These are phyloP conservation scores for Oxyruncus cristatus DNA, from an alignment of 2,113 vertebrate species.

Conservation along the genomic window DNA sequence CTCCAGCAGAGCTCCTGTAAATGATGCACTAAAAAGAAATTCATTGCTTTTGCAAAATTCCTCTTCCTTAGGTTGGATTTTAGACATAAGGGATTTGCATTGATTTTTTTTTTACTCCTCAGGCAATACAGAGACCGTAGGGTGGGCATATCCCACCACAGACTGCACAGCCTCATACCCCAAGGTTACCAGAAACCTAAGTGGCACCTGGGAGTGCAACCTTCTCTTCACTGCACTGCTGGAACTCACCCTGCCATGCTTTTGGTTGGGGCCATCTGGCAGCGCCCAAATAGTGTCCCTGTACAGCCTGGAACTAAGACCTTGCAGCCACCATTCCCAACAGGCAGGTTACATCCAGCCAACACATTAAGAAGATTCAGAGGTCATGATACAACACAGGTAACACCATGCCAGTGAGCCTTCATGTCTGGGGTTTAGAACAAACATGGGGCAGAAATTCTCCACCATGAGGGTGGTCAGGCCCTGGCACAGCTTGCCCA, in stretches of 20 bases:
- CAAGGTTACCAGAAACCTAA: background rate
- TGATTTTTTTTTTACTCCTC: background rate
- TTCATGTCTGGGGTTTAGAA: background rate
- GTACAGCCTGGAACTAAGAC: background rate
- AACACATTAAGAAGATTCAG: background rate
- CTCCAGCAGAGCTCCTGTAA: background rate
- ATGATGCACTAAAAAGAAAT: background rate
- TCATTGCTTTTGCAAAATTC: background rate
- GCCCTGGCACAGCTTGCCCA: rapidly evolving
- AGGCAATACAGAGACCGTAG: background rate
- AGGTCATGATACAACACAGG: background rate
- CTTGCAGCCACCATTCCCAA: background rate
- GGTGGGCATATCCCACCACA: too few relatives aligned
- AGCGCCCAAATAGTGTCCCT: background rate
- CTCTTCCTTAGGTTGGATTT: background rate
- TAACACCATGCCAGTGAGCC: too few relatives aligned
- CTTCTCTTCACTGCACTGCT: background rate
- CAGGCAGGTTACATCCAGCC: background rate
- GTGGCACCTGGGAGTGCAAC: background rate
- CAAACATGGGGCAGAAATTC: background rate
- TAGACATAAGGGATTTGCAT: background rate
- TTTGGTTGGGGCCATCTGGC: rapidly evolving
- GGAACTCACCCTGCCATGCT: background rate
- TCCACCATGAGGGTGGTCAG: background rate
- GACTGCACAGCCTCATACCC: background rate